phyloP scores from a whole-genome alignment of 2,113 vertebrate genomes.

The Austrofundulus limnaeus region DNA sequence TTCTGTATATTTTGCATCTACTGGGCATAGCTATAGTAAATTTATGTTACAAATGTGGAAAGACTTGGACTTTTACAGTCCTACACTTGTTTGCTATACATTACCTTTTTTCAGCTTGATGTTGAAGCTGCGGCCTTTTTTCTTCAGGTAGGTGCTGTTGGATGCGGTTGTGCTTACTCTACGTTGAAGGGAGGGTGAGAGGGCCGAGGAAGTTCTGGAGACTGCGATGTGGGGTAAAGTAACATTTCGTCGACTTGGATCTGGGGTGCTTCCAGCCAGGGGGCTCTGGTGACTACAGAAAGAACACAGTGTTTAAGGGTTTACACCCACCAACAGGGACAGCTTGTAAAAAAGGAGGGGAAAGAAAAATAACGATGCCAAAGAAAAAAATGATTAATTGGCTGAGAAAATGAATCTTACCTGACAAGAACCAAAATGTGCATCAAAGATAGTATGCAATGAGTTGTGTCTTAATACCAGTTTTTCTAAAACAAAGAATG shows the following conservation, averaged over 20 bases:
- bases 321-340: background rate
- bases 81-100: background rate
- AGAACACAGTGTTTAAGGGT: background rate
- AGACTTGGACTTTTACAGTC: too few relatives aligned
- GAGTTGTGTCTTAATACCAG: too few relatives aligned
- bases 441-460: too few relatives aligned
- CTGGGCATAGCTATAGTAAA: too few relatives aligned
- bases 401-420: background rate
- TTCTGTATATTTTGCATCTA: too few relatives aligned
- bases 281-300: constrained; percentile 50
- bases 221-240: constrained; percentile 80
- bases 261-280: constrained; percentile 62
- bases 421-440: background rate
- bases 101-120: constrained; percentile 95
- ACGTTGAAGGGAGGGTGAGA: constrained; percentile 80
- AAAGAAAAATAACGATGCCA: background rate
- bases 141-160: constrained; percentile 82
- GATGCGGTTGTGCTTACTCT: constrained; percentile 73
- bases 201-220: constrained; percentile 75
- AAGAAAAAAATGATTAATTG: background rate
- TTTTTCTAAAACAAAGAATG: too few relatives aligned
- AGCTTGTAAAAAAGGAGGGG: background rate
- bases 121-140: constrained; percentile 87
- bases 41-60: too few relatives aligned
- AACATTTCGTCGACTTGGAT: constrained; percentile 70